Percentiles rank a stretch among this genome's conserved stretches.
phyloP scores from a whole-genome alignment of 2,888 invertebrate species.

The Kuschelorhynchus macadamiae region DNA sequence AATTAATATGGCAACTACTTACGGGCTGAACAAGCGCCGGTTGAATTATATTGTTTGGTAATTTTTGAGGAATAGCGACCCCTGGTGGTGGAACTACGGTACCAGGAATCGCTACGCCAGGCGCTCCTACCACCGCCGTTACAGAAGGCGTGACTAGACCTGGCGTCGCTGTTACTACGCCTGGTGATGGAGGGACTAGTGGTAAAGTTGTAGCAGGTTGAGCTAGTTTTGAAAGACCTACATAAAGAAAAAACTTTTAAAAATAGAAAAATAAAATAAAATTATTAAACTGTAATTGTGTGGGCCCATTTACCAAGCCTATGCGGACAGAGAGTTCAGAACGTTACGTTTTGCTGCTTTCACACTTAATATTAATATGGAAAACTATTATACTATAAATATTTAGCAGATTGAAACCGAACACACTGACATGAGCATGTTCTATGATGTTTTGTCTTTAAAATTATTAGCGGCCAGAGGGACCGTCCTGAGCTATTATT shows the following conservation, averaged over 20 bases:
- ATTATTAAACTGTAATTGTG: too few species aligned
- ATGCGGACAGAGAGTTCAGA: too few species aligned
- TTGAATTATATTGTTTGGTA: constrained; percentile 59
- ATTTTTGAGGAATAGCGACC: constrained; percentile 65
- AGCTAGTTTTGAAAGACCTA: constrained; percentile 65
- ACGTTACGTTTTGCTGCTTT: too few species aligned
- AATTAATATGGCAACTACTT: too few species aligned
- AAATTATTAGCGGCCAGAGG: too few species aligned
- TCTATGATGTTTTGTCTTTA: too few species aligned
- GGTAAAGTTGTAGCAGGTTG: constrained; percentile 62
- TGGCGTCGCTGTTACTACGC: constrained; percentile 44
- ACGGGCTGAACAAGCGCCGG: constrained; percentile 62
- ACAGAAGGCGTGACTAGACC: constrained; percentile 58
- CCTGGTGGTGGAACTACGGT: constrained; percentile 68
- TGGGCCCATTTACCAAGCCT: too few species aligned
- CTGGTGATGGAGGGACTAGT: constrained; percentile 62
- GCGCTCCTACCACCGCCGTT: constrained; percentile 75
- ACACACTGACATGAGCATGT: too few species aligned
- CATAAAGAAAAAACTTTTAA: neutral
- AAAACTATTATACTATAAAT: too few species aligned
- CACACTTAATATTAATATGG: too few species aligned
- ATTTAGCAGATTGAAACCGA: too few species aligned
- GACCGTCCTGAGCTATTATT: too few species aligned
- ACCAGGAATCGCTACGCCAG: constrained; percentile 70
- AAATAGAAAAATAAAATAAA: neutral